phyloP scores from a whole-genome alignment of 2,113 vertebrate species.

The Myotis yumanensis region DNA sequence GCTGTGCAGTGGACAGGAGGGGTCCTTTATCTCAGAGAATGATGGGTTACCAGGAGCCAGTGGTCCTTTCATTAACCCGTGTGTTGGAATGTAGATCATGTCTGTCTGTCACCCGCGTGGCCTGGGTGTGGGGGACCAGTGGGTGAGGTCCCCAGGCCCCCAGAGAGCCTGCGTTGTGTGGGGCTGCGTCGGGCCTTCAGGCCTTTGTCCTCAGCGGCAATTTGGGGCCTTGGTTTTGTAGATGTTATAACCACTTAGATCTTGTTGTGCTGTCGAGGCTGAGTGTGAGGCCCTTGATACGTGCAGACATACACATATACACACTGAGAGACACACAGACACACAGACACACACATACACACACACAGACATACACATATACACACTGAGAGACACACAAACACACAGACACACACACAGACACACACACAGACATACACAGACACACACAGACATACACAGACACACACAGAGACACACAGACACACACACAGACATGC shows the following conservation, averaged over 20 bases:
- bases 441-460: too few species aligned
- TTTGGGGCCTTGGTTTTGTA: not conserved
- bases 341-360: not conserved
- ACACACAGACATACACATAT: too few species aligned
- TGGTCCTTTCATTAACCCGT: slow-evolving; percentile 77
- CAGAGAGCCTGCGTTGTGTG: not conserved
- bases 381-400: not conserved
- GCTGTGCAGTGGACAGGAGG: slow-evolving; percentile 64
- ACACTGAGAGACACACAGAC: too few species aligned
- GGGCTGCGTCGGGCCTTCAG: not conserved
- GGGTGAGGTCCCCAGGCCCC: not conserved
- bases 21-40: slow-evolving; percentile 77
- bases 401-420: not conserved
- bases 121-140: not conserved
- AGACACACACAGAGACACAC: too few species aligned
- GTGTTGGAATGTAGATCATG: slow-evolving; percentile 75
- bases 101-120: slow-evolving; percentile 55
- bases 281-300: not conserved
- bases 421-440: not conserved
- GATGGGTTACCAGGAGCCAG: slow-evolving; percentile 72
- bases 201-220: not conserved
- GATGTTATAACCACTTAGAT: not conserved
- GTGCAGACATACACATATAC: not conserved
- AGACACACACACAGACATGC: not conserved
- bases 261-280: not conserved